Base-by-base conservation (phyloP, 2,888 invertebrate genomes). In the Strigamia maritima region DNA sequence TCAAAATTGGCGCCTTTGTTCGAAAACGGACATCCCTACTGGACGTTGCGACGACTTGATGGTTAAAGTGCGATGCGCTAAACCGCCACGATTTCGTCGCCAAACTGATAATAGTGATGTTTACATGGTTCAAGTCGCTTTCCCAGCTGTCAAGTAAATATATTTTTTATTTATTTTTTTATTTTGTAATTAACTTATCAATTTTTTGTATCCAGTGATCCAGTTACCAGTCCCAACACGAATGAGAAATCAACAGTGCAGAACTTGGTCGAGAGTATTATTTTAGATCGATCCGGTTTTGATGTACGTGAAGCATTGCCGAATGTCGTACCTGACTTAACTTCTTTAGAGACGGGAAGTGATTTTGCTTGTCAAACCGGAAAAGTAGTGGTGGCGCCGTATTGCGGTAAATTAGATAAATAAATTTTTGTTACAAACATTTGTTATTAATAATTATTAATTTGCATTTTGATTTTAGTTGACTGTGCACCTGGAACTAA, bases 1-100 rank as follows among this genome's bases (percentile, higher is more conserved):
- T 86, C 90, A 94, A 83, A 95, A 97, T 84, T 98, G 97, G 97
- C 94, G 95, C 89, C 94, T 97, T 92, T 97, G 97, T 86, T 94
- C 95, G 0, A 94, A 94, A 85, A 91, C 94, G 80, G 90, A 82
- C 60, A 77, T 81, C 90, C 90, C 91, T 83, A 91, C 91, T 31
- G 90, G 93, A 75, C 94, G 95, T 85, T 97, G 97, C 85, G 94
- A 94, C 84, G 94, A 95, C 84, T 88, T 97, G 78, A 92, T 93
- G 83, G 95, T 84, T 19, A 82, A 82, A 19, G 83, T 84, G 8
- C 81, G 81, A 2, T 85, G 85, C 79, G 81, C 81, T n/a, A 82
- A 83, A 74, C 93, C 82, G 82, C 90, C 89, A 7, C 86, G 92
- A 78, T 90, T 90, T 82, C 89, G 90, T 38, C 89, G 93, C 84